phyloP scores from a whole-genome alignment of 2,113 vertebrate species.

The Trematomus loennbergii region DNA sequence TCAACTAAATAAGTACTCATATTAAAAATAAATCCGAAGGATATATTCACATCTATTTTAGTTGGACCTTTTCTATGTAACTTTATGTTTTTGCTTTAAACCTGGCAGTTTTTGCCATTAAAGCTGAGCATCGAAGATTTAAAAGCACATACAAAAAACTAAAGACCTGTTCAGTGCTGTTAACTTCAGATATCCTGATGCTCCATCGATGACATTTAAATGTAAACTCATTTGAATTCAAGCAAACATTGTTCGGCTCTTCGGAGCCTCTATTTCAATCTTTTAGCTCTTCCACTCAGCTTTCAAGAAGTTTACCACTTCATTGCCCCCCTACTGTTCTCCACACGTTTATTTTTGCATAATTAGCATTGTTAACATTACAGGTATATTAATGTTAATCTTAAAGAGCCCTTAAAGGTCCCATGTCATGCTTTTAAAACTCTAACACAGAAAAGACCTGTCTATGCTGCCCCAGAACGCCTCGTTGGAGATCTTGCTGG shows the following conservation, averaged over 20 bases:
- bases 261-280: not conserved
- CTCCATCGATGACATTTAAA: conserved; percentile 41
- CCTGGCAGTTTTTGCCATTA: not conserved
- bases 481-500: too few relatives aligned
- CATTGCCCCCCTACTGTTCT: conserved; percentile 26
- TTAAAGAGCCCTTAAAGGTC: not conserved
- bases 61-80: not conserved
- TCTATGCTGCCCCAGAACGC: too few relatives aligned
- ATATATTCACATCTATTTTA: not conserved
- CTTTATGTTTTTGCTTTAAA: not conserved
- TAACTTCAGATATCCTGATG: conserved; percentile 25
- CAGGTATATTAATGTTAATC: conserved; percentile 31
- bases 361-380: conserved; percentile 36
- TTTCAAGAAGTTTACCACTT: conserved; percentile 36
- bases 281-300: not conserved
- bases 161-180: conserved; percentile 32
- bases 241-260: not conserved
- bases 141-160: conserved; percentile 1
- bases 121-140: not conserved
- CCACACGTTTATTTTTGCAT: conserved; percentile 30
- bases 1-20: not conserved
- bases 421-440: too few relatives aligned
- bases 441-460: too few relatives aligned
- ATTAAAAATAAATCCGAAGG: not conserved
- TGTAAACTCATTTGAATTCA: conserved; percentile 58